Evolutionary conservation across 2,797 vertebrate species (phyloP).

Genomic region (Darevskia nairensis): DNA sequence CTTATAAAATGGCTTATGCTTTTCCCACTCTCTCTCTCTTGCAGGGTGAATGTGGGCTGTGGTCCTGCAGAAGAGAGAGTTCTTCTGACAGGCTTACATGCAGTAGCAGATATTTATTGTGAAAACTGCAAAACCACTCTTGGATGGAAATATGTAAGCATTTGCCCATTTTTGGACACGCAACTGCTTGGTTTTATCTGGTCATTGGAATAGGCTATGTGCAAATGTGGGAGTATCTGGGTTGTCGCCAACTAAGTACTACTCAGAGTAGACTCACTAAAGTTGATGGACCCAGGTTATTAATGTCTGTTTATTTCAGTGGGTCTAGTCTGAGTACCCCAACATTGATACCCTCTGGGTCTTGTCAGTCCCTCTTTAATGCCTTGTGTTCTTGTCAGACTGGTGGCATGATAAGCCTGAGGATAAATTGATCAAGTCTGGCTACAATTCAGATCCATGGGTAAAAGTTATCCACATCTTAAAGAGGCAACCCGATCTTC

Average conservation of each 20-base stretch:
- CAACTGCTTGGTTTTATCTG: not conserved
- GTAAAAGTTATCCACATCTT: not conserved
- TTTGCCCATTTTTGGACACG: not conserved
- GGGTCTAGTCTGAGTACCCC: no score
- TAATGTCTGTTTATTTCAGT: no score
- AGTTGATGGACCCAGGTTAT: no score
- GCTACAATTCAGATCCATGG: not conserved
- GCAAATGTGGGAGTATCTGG: not conserved
- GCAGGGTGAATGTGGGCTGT: conserved; percentile 96
- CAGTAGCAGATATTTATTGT: conserved; percentile 98
- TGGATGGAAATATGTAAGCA: conserved; percentile 98
- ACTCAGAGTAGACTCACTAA: not conserved
- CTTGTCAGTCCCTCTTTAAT: not conserved
- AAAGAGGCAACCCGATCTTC: not conserved
- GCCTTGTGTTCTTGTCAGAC: not conserved
- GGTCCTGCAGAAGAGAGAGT: conserved; percentile 97
- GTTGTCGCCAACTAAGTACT: no score
- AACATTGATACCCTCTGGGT: no score
- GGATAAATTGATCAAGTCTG: not conserved
- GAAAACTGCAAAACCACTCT: conserved; percentile 99
- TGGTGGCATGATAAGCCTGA: not conserved
- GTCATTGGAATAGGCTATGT: not conserved
- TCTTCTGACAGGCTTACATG: conserved; percentile 95
- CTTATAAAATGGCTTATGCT: rapidly evolving
- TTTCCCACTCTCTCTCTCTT: conserved; percentile 12